Conservation (phyloP, 2,797 vertebrate genomes). For the Neomorphus geoffroyi region DNA sequence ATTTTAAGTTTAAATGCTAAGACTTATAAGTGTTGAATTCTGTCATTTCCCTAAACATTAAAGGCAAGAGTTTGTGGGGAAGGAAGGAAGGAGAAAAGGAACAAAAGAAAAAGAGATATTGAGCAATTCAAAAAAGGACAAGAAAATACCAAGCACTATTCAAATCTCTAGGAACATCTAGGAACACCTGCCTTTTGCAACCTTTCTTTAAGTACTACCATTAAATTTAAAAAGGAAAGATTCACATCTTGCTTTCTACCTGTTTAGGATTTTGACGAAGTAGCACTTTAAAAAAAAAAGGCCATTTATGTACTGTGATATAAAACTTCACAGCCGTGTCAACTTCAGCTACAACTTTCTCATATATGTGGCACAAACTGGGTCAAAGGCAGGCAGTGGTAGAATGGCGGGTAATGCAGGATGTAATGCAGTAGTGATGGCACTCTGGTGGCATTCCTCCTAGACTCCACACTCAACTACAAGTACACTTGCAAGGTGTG, state of each 20-base stretch:
- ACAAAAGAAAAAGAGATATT: background rate
- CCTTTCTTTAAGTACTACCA: background rate
- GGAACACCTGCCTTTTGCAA: background rate
- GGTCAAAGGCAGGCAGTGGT: background rate
- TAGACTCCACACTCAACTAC: background rate
- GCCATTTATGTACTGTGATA: background rate
- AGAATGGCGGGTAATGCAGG: background rate
- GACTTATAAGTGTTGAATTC: background rate
- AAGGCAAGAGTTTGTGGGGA: background rate
- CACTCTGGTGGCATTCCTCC: background rate
- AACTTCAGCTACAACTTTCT: background rate
- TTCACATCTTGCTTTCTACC: background rate
- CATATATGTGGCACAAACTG: background rate
- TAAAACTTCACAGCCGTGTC: background rate
- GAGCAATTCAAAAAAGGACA: background rate
- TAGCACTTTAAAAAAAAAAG: background rate
- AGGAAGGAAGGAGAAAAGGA: background rate
- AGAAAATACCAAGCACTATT: background rate
- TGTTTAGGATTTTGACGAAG: background rate
- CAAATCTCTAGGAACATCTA: background rate
- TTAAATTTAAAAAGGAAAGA: background rate
- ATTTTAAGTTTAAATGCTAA: background rate
- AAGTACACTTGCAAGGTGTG: background rate
- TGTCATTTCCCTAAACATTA: background rate
- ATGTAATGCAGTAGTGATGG: background rate